phyloP scores from a whole-genome alignment of 1,140 invertebrate genomes.

The Cephus cinctus region DNA sequence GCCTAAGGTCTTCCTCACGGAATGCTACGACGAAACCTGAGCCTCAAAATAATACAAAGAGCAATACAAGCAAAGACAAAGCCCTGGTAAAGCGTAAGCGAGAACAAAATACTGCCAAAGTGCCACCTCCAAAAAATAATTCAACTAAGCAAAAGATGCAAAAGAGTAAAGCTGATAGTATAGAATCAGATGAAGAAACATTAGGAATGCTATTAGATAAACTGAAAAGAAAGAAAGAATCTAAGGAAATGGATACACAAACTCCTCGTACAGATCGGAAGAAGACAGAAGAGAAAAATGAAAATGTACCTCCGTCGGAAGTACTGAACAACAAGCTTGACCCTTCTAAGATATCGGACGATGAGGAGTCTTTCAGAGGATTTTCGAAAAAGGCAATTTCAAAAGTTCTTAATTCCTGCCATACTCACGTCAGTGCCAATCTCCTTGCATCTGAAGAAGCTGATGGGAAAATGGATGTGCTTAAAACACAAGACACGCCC shows the following conservation, averaged over 20 bases:
- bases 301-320: conserved; percentile 3
- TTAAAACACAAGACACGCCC: conserved; percentile 13
- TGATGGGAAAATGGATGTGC: conserved; percentile 12
- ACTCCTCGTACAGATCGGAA: neutral
- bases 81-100: conserved; percentile 25
- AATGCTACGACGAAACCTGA: conserved; percentile 20
- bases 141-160: conserved; percentile 7
- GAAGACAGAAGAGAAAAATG: conserved; percentile 13
- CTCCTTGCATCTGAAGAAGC: conserved; percentile 17
- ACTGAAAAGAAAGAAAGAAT: conserved; percentile 37
- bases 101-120: conserved; percentile 18
- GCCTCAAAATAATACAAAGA: conserved; percentile 19
- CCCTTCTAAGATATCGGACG: conserved; percentile 49
- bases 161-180: conserved; percentile 18
- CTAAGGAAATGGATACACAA: conserved; percentile 20
- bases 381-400: conserved; percentile 51
- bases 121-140: conserved; percentile 17
- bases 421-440: conserved; percentile 34
- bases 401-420: conserved; percentile 37
- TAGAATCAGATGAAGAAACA: conserved; percentile 44
- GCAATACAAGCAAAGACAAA: conserved; percentile 13
- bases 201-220: conserved; percentile 38
- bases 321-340: conserved; percentile 11
- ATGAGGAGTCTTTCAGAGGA: conserved; percentile 58
- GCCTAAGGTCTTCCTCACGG: conserved; percentile 35